Percentiles rank a stretch among this genome's conserved stretches.
These are phyloP conservation scores for Hydra vulgaris DNA, from an alignment of 30 jellyfish, hydroid and myxozoan genomes.

Conservation along the genomic window DNA sequence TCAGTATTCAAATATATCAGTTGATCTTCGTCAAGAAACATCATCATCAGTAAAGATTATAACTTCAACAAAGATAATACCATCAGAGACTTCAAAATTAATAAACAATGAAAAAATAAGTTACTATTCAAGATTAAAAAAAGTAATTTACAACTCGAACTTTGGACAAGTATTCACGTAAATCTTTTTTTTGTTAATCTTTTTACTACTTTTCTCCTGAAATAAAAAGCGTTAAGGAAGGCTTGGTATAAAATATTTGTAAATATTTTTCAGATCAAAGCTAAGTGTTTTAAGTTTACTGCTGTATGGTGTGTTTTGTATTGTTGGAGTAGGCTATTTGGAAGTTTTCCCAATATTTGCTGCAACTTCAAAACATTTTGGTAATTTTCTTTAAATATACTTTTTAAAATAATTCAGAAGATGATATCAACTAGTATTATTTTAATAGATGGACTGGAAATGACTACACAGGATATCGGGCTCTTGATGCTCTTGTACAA, in stretches of 20 bases:
- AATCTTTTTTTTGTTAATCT: neutral
- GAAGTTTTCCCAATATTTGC: neutral
- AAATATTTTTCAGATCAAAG: neutral
- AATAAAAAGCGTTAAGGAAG: too few species aligned
- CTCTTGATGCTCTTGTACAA: neutral
- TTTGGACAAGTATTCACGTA: neutral
- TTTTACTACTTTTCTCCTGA: neutral
- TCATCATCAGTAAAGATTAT: neutral
- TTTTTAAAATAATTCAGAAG: neutral
- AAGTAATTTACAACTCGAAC: neutral
- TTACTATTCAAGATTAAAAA: neutral
- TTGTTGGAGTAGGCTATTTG: neutral
- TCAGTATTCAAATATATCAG: neutral
- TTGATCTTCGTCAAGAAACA: neutral
- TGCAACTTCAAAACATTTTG: neutral
- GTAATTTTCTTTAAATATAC: neutral
- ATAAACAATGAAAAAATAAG: neutral
- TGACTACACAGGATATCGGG: neutral
- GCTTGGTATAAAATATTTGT: too few species aligned
- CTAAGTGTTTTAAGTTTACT: neutral
- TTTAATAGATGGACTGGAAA: neutral
- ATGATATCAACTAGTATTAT: neutral
- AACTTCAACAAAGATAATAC: too few species aligned
- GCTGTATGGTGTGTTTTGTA: neutral
- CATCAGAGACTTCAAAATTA: neutral